Conservation (phyloP, 2,797 vertebrate species). For the Eremophila alpestris region DNA sequence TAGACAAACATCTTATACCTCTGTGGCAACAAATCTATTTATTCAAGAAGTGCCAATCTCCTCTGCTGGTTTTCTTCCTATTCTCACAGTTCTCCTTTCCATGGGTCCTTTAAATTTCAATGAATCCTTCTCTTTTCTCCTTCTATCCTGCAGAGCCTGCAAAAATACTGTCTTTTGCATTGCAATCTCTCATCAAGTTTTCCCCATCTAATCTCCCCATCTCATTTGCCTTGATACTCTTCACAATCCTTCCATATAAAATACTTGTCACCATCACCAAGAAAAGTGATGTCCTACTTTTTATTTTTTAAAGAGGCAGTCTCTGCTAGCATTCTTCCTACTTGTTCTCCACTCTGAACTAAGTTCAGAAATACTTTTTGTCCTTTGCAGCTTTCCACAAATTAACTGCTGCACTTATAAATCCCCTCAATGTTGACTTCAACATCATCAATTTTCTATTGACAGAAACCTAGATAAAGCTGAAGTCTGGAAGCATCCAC, state of each 20-base stretch:
- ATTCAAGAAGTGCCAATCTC: not conserved
- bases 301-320: not conserved
- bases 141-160: not conserved
- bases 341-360: not conserved
- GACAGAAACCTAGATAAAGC: not conserved
- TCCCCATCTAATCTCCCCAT: not conserved
- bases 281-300: not conserved
- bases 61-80: not conserved
- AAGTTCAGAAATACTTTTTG: not conserved
- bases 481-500: not conserved
- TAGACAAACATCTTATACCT: not conserved
- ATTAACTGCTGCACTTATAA: not conserved
- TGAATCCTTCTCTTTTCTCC: not conserved
- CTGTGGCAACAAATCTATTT: not conserved
- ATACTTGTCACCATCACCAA: not conserved
- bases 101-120: not conserved
- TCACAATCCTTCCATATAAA: not conserved
- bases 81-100: constrained; percentile 7
- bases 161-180: not conserved
- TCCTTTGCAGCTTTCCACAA: not conserved
- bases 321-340: not conserved
- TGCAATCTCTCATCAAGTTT: not conserved
- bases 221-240: not conserved
- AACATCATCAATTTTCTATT: not conserved
- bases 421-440: not conserved